A percentile compares a stretch with the other conserved stretches of the same genome.
These are phyloP conservation scores for Nasonia oneida DNA, from an alignment of 2,888 invertebrate species.

Conservation along the genomic window DNA sequence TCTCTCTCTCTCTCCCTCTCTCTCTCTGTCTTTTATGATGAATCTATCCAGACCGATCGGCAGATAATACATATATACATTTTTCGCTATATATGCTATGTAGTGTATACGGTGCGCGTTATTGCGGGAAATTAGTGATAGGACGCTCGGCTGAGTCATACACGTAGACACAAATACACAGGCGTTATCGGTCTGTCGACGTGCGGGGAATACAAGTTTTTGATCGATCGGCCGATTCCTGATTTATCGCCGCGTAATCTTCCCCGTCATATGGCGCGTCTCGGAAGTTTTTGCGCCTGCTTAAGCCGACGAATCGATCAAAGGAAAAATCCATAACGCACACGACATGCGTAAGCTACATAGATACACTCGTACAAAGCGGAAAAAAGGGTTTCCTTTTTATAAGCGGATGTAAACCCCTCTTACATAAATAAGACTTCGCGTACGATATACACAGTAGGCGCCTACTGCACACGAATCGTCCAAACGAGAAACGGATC, in stretches of 20 bases:
- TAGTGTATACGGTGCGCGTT: neutral
- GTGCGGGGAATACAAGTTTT: slow-evolving; percentile 5
- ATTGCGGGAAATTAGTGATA: slow-evolving; percentile 47
- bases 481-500: slow-evolving; percentile 3
- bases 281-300: slow-evolving; percentile 5
- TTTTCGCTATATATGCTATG: neutral
- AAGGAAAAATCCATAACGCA: neutral
- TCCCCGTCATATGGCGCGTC: neutral
- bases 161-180: neutral
- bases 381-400: neutral
- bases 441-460: neutral
- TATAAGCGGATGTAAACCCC: neutral
- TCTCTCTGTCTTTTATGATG: slow-evolving; percentile 44
- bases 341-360: neutral
- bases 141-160: slow-evolving; percentile 33
- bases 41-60: slow-evolving; percentile 49
- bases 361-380: neutral
- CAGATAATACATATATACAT: slow-evolving; percentile 9
- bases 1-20: neutral
- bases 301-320: neutral
- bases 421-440: slow-evolving; percentile 2
- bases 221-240: slow-evolving; percentile 49
- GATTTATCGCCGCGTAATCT: slow-evolving; percentile 33
- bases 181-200: neutral
- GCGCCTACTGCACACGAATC: neutral